Evolutionary conservation across 2,888 invertebrate genomes (phyloP).

Genomic region (Cataglyphis altisquamis): DNA sequence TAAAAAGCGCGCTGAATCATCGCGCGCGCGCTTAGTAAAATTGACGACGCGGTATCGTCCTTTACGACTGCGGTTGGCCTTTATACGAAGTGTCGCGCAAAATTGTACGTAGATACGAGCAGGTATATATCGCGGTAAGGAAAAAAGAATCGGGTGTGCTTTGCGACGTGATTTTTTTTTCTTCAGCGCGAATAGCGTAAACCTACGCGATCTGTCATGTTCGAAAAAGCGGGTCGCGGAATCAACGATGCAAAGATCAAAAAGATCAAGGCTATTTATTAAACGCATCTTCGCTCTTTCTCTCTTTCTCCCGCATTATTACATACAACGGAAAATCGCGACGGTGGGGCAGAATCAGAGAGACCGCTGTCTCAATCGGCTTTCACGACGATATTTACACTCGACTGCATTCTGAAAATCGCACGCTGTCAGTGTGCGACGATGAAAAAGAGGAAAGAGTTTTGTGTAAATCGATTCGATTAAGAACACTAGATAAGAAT

Average conservation of each 20-base stretch:
- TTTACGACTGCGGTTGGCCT: constrained; percentile 9
- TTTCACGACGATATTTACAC: constrained; percentile 71
- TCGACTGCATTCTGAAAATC: constrained; percentile 72
- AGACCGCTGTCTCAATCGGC: constrained; percentile 47
- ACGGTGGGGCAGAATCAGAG: constrained; percentile 34
- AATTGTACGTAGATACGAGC: constrained; percentile 6
- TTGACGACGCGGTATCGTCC: constrained; percentile 21
- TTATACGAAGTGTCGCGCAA: not conserved
- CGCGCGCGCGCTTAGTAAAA: constrained; percentile 38
- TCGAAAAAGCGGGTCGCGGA: constrained; percentile 33
- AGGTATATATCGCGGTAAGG: not conserved
- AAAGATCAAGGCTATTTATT: constrained; percentile 52
- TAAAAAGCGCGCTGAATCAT: constrained; percentile 55
- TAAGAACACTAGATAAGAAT: constrained; percentile 43
- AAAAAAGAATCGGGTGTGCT: not conserved
- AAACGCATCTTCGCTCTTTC: constrained; percentile 17
- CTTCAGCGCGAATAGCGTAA: not conserved
- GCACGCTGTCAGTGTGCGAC: constrained; percentile 51
- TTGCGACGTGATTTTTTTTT: not conserved
- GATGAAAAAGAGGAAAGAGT: constrained; percentile 47
- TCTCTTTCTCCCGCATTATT: constrained; percentile 53
- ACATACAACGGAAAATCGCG: constrained; percentile 65
- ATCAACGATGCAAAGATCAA: constrained; percentile 65
- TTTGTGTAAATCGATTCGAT: constrained; percentile 43
- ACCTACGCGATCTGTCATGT: constrained; percentile 7